Evolutionary conservation across 2,797 vertebrate genomes (phyloP).

Genomic region (Melanotaenia parkinsoni): DNA sequence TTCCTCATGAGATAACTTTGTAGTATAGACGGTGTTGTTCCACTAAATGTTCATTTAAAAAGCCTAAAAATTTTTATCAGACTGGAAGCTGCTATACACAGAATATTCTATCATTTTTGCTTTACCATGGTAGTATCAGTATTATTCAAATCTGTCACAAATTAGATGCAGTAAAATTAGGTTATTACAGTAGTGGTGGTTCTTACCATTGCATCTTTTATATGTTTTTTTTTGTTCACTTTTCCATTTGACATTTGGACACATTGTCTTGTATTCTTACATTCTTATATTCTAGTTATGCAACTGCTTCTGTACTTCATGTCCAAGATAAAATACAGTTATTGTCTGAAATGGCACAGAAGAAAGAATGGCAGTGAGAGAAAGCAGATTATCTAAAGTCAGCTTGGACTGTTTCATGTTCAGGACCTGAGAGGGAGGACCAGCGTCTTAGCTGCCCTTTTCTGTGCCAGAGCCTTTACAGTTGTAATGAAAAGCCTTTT

Average conservation of each 20-base stretch:
- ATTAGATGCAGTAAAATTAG: not conserved
- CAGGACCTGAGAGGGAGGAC: constrained; percentile 6
- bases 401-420: constrained; percentile 26
- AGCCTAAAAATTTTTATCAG: not conserved
- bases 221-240: constrained; percentile 36
- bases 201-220: constrained; percentile 1
- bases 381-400: constrained; percentile 36
- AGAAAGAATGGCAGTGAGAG: constrained; percentile 18
- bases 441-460: constrained; percentile 9
- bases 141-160: not conserved
- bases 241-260: constrained; percentile 65
- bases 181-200: not conserved
- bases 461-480: not conserved
- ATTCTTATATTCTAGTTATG: constrained; percentile 62
- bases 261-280: not conserved
- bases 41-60: not conserved
- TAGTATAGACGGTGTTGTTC: not conserved
- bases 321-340: constrained; percentile 53
- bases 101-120: not conserved
- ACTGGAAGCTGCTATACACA: too few relatives aligned
- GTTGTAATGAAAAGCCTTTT: not conserved
- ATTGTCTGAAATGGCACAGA: constrained; percentile 33
- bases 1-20: not conserved
- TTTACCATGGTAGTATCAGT: not conserved
- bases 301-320: constrained; percentile 61